Evolutionary conservation across 2,113 vertebrate species (phyloP), one percentile per base, ranked within the genome.

Genomic region (Percopsis transmontana): DNA sequence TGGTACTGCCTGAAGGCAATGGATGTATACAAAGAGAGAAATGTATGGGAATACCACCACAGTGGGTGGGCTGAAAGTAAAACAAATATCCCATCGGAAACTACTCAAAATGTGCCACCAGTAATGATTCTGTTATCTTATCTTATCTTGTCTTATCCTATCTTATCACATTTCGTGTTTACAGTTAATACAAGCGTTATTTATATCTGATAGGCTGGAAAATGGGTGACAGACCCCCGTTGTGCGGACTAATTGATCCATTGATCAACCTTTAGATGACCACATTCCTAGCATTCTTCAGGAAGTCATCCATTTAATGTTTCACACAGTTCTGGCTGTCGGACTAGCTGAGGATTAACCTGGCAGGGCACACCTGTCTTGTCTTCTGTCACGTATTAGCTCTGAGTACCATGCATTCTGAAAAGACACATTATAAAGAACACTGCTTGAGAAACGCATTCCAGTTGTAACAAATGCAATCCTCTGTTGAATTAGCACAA

Each of bases 51-150:
- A 88, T 90, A 85, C 87, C 88, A 92, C 76, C 88, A 87, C 80
- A 80, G 90, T 91, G 91, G 91, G 91, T 92, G 92, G 92, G 86
- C 92, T 77, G 70, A 72, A 77, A 82, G 82, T 76, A 83, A 88
- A 90, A 85, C 82, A 88, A 89, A 85, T 65, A 83, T 59, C 74
- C 79, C 61, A 71, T 57, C 89, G 85, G 88, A 89, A 88, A 85
- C 54, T 63, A 47, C 66, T 58, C 50, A 77, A 87, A 82, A 84
- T 85, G 88, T 88, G 85, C 82, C 80, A 83, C 74, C 77, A 74
- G 72, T 85, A 89, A 86, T 68, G 88, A 84, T 48, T 55, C 59
- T 74, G 74, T 76, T 23, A 44, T 69, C 70, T 61, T 52, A 11
- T 21, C 50, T n/a, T 21, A 15, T 2, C 14, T 60, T 11, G 11